phyloP scores from a whole-genome alignment of 2,888 invertebrate species.

The Watsonalla binaria region DNA sequence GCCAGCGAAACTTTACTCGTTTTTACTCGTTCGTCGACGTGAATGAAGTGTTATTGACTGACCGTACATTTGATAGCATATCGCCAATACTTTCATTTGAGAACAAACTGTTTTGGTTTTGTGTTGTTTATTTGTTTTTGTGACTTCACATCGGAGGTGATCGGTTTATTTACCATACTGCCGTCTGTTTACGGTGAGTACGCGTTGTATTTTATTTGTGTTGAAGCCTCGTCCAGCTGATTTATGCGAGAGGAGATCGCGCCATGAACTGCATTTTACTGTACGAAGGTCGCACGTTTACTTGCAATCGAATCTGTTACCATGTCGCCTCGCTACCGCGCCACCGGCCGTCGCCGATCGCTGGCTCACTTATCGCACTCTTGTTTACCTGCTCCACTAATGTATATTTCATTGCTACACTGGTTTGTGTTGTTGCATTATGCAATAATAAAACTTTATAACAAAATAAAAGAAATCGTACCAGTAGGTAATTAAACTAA shows the following conservation, averaged over 20 bases:
- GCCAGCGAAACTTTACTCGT: conserved; percentile 63
- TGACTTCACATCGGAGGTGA: conserved; percentile 69
- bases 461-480: background rate
- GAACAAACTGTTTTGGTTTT: conserved; percentile 57
- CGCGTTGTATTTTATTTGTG: conserved; percentile 59
- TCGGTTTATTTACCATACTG: conserved; percentile 64
- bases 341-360: conserved; percentile 20
- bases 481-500: background rate
- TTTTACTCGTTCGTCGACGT: conserved; percentile 58
- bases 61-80: conserved; percentile 34
- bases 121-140: conserved; percentile 69
- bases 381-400: conserved; percentile 27
- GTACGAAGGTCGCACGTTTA: conserved; percentile 56
- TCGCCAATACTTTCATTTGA: conserved; percentile 46
- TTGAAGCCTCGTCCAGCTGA: conserved; percentile 55
- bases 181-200: conserved; percentile 71
- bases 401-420: conserved; percentile 15
- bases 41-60: conserved; percentile 59
- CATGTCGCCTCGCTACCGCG: conserved; percentile 30
- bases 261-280: conserved; percentile 56
- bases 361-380: conserved; percentile 30
- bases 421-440: conserved; percentile 14
- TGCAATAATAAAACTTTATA: conserved; percentile 8
- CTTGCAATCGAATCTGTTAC: conserved; percentile 48
- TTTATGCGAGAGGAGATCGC: conserved; percentile 61